Base-by-base conservation (phyloP, 2,888 invertebrate species). In the Apotomis betuletana region DNA sequence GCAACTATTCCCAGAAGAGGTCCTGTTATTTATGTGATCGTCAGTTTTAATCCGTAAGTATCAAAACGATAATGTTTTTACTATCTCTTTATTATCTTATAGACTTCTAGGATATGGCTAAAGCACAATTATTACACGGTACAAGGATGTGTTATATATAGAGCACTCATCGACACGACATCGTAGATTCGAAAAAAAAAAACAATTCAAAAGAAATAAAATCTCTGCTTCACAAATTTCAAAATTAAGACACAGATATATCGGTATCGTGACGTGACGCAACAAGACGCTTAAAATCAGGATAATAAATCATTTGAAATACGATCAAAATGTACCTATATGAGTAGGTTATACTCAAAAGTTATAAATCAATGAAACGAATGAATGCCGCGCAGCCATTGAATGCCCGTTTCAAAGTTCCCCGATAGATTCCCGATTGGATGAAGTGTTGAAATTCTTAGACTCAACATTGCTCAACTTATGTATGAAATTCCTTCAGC, bases 361-460 rank as follows among this genome's bases (percentile, higher is more conserved):
- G 55, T 67, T 67, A 57, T 57, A 57, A 57, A 55, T 58, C 57
- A 58, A 67, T 67, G 55, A 49, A 67, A 67, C 36, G 13, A n/a
- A 27, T 5, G 68, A 46, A 46, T 49, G 38, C 38, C 36, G 36
- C 6, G 15, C 15, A 51, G 49, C 46, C 49, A 51, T 61, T 67
- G 15, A 55, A 70, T 60, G 15, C 60, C 44, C 70, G 12, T 70
- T 55, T 41, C 61, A 55, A 70, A 65, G 60, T 67, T 70, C 49
- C 36, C 46, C 13, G n/a, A 58, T 67, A 57, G 57, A 61, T 38
- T 54, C 44, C 36, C 13, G 49, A 67, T 49, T 61, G 61, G 55
- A 67, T 54, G 52, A 44, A 68, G 60, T 36, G 57, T 15, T 57
- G 27, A 71, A 71, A 71, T 71, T 57, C 49, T 71, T 71, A 55